Base-by-base conservation (phyloP, 2,888 invertebrate species). In the Nasonia oneida region DNA sequence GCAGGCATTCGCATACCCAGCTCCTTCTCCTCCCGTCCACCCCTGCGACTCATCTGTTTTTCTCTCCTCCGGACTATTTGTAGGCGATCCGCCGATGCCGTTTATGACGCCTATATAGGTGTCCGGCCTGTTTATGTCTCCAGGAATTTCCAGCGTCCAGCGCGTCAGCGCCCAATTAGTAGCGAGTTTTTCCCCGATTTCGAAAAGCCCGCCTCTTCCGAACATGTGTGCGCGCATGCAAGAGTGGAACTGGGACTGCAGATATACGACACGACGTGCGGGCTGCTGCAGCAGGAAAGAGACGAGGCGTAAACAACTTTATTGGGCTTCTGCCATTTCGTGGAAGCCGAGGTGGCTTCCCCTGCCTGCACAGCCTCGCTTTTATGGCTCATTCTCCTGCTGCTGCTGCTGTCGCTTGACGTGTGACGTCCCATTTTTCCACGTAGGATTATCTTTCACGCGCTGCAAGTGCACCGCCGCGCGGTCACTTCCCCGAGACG, bases 261-360 rank as follows among this genome's bases (percentile, higher is more conserved):
- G 6, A 47, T 47, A 47, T 47, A 47, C 42, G 42, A 47, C 12
- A 47, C n/a, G 57, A 57, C 57, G 57, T 18, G 23, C 23, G 18
- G 57, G 18, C 12, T 29, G 18, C 12, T 29, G 33, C 64, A 67
- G 53, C 15, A 33, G 42, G n/a, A 67, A 47, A 37, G 50, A 23
- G 8, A 23, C 50, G 29, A 71, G 79, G 64, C 42, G 74, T 74
- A 79, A 84, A 84, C 79, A 84, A 79, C 64, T 79, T 84, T 84
- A 79, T 79, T 78, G 77, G 61, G 77, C 71, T 78, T 70, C 76
- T 67, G 82, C 76, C 76, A 81, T 81, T 81, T 81, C 81, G 47
- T 10, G 33, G 81, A 81, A 81, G 61, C 57, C 29, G 64, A 29
- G 5, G 33, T 5, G 14, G 47, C 37, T 47, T 81, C 37, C 6